Percentiles rank a stretch among this genome's conserved stretches.
Conservation (phyloP, 2,888 invertebrate species). For the Linnaemya vulpina region DNA sequence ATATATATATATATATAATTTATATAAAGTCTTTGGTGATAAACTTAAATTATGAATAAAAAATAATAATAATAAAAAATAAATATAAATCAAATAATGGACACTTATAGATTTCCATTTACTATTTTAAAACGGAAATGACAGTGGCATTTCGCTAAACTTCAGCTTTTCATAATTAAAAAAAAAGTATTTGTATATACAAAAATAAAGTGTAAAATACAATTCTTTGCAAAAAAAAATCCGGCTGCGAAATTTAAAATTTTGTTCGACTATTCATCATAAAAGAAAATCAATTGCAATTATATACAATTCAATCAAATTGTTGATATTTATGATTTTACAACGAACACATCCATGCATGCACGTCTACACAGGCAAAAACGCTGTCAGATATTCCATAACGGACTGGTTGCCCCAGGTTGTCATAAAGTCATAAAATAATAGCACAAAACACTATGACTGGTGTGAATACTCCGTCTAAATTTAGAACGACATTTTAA, state of each 20-base stretch:
- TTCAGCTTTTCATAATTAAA: background rate
- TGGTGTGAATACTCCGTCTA: too few species aligned
- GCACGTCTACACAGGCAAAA: too few species aligned
- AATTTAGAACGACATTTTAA: too few species aligned
- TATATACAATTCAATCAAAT: too few species aligned
- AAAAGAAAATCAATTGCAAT: background rate
- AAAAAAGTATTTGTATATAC: background rate
- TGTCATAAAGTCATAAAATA: too few species aligned
- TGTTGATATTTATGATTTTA: too few species aligned
- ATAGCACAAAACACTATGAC: too few species aligned
- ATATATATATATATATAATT: constrained; percentile 2
- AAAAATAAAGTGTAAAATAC: background rate
- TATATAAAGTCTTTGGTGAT: constrained; percentile 40
- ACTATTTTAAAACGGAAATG: background rate
- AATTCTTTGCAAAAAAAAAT: background rate
- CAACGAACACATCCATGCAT: too few species aligned
- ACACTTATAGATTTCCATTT: background rate
- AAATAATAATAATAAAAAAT: too few species aligned
- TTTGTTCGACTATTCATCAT: background rate
- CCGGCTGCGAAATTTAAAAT: background rate
- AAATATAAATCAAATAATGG: constrained; percentile 16
- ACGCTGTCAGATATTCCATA: too few species aligned
- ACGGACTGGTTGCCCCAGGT: too few species aligned
- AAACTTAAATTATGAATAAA: constrained; percentile 26
- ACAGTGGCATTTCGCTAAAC: background rate